Base-by-base conservation (phyloP, 2,113 vertebrate species). In the Seriola dumerili region DNA sequence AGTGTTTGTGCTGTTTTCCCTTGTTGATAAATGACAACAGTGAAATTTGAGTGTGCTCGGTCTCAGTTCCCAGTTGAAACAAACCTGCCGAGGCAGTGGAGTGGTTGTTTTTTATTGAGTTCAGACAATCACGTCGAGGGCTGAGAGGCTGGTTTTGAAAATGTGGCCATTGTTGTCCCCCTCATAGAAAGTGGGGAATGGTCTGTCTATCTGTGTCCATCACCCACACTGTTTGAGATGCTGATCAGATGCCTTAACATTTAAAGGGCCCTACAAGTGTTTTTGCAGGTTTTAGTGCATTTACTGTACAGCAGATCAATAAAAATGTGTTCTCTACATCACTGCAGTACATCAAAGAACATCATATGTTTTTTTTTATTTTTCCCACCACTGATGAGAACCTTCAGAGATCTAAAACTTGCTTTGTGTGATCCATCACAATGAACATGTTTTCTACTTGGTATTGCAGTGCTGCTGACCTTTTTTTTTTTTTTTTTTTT, bases 11-110 rank as follows among this genome's bases (percentile, higher is more conserved):
- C 72, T 32, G 19, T 74, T 83, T 78, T 68, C 76, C 64, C 62
- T 75, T 83, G 85, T 73, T 88, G 80, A 81, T 86, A 65, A 92
- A 84, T 70, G 80, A 81, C 74, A 76, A 25, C 72, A 68, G 64
- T 69, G 73, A 82, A 78, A 76, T 86, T 34, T 84, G 88, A 92
- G 87, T 57, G 85, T 59, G 10, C 85, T 88, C 63, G 0, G 34
- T 78, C 74, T 64, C 38, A 58, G 77, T 78, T 86, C 77, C 63
- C 78, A 52, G 68, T 72, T 0, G 54, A 46, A 54, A 54, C 54
- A 88, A 88, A 80, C 64, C 67, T 48, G 72, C 84, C 54, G 74
- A 88, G 72, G 50, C 85, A 64, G 68, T 78, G 17, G 70, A 88
- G 84, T 76, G 70, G 29, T 75, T 59, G 34, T 72, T 85, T 88